Percentiles rank a stretch among this genome's conserved stretches.
phyloP scores from a whole-genome alignment of 1,140 invertebrate genomes.

The Grapholita molesta region DNA sequence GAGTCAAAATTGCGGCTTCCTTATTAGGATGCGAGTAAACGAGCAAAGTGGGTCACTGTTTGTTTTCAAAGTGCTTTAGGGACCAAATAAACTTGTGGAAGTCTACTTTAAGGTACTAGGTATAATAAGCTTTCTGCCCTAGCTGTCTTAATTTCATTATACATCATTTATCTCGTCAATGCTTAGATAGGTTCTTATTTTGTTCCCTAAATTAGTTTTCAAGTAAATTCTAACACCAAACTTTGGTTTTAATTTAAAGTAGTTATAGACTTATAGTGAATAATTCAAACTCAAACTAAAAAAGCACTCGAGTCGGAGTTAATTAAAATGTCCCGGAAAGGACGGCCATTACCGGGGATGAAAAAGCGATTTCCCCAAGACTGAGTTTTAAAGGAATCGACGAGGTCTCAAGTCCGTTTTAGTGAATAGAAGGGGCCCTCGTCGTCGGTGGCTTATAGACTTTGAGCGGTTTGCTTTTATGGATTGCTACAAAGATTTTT shows the following conservation, averaged over 20 bases:
- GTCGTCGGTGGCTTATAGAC: conserved; percentile 41
- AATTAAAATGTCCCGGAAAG: conserved; percentile 72
- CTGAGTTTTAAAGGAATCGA: conserved; percentile 66
- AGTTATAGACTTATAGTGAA: conserved; percentile 44
- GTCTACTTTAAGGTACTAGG: too few relatives aligned
- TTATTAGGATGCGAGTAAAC: not conserved
- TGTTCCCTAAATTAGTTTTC: too few relatives aligned
- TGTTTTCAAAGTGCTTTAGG: not conserved
- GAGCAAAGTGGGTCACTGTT: not conserved
- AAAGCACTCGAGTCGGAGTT: conserved; percentile 60
- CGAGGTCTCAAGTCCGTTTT: conserved; percentile 56
- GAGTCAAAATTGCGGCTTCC: not conserved
- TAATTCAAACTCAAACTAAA: conserved; percentile 64
- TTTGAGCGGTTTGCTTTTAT: conserved; percentile 49
- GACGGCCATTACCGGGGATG: conserved; percentile 65
- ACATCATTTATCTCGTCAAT: too few relatives aligned
- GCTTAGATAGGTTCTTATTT: too few relatives aligned
- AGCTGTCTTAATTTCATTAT: too few relatives aligned
- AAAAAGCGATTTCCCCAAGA: conserved; percentile 71
- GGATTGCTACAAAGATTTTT: conserved; percentile 43
- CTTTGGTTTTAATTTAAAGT: not conserved
- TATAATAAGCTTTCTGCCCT: too few relatives aligned
- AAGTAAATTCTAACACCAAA: not conserved
- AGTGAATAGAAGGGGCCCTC: conserved; percentile 41
- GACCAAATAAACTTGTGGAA: not conserved